A percentile compares a stretch with the other conserved stretches of the same genome.
Evolutionary conservation across 2,888 invertebrate species (phyloP).

Genomic region (Mongoloraphidia duomilia): DNA sequence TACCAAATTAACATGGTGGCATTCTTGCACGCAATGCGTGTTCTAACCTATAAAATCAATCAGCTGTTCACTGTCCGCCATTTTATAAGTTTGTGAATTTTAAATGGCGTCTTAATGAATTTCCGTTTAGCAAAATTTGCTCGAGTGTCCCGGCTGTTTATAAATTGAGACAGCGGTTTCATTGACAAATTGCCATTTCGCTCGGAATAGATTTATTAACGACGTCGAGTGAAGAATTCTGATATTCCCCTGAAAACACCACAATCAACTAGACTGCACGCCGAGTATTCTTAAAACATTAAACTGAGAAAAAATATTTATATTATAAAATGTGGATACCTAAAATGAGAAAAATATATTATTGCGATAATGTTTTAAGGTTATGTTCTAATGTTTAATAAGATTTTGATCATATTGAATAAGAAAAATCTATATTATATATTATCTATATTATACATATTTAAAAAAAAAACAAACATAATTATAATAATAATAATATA

Average conservation of each 20-base stretch:
- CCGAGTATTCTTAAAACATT: slow-evolving; percentile 27
- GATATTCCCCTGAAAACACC: slow-evolving; percentile 24
- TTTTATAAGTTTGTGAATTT: no score
- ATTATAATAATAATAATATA: slow-evolving; percentile 10
- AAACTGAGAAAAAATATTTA: background rate
- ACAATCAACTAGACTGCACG: slow-evolving; percentile 37
- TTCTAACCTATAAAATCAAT: no score
- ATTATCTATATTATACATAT: slow-evolving; percentile 14
- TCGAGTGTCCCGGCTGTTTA: no score
- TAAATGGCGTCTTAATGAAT: no score
- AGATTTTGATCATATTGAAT: slow-evolving; percentile 15
- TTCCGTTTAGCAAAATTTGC: no score
- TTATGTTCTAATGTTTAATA: slow-evolving; percentile 4
- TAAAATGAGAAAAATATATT: background rate
- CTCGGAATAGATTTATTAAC: no score
- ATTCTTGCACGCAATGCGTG: no score
- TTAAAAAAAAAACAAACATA: slow-evolving; percentile 11
- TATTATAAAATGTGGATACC: background rate
- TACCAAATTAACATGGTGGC: no score
- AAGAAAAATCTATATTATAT: slow-evolving; percentile 26
- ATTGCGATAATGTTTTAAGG: background rate
- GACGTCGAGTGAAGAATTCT: slow-evolving; percentile 2
- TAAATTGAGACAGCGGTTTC: no score
- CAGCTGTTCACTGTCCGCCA: no score
- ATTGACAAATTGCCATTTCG: no score